These are phyloP conservation scores for Kryptolebias ocellatus DNA, from an alignment of 2,797 vertebrate genomes.

Conservation along the genomic window DNA sequence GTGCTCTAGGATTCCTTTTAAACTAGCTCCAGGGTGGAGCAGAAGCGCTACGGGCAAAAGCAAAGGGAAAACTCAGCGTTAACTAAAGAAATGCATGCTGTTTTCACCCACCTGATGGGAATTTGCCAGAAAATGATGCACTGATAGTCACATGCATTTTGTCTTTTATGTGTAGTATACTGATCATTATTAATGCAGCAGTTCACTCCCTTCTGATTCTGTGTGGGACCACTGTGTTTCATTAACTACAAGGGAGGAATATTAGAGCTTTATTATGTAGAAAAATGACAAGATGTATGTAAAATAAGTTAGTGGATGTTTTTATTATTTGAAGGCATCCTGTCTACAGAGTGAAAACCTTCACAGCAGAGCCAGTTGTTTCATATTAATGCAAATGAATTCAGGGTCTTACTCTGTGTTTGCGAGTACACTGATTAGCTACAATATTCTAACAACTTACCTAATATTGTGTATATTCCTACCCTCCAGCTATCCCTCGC, in stretches of 20 bases:
- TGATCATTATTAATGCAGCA: conserved; percentile 10
- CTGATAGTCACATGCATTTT: conserved; percentile 1
- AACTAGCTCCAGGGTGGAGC: conserved; percentile 6
- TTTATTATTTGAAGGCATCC: not conserved
- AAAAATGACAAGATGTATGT: not conserved
- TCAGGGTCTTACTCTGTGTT: not conserved
- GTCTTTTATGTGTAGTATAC: conserved; percentile 13
- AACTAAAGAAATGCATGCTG: conserved; percentile 14
- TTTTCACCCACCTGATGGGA: conserved; percentile 18
- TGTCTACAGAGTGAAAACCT: too few relatives aligned
- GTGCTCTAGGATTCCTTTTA: not conserved
- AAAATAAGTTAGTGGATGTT: not conserved
- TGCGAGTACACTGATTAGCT: too few relatives aligned
- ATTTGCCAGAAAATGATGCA: conserved; percentile 7
- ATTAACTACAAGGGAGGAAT: not conserved
- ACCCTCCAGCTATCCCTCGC: too few relatives aligned
- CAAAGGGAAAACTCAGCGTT: conserved; percentile 12
- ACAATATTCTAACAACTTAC: not conserved
- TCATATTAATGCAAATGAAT: not conserved
- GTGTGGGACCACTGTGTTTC: not conserved
- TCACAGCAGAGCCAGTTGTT: not conserved
- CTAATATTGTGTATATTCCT: not conserved
- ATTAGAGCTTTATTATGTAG: not conserved
- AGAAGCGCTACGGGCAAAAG: conserved; percentile 7
- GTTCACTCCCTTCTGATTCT: not conserved